Evolutionary conservation across 2,888 invertebrate genomes (phyloP), one percentile per base, ranked within the genome.

Genomic region (Punctoribates punctum): DNA sequence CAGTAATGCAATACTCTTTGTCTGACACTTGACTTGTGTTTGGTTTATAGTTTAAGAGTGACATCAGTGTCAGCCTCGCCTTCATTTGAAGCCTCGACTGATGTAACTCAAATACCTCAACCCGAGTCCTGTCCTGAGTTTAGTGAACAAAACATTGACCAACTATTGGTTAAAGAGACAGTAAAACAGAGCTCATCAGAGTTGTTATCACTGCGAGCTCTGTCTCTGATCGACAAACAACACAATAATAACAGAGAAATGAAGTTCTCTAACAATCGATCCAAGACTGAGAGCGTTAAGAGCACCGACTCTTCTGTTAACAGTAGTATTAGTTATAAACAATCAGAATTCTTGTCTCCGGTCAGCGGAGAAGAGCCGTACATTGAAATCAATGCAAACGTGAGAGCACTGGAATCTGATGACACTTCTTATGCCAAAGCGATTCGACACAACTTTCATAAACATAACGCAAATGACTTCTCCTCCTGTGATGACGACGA

Each of bases 341-440:
- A 70, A 70, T 70, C 70, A 46, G 70, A 70, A 5, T 70, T 70
- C 42, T 23, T 70, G 20, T 70, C 70, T n/a, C 42, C 70, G 3
- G 46, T 70, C 34, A 70, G 70, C 20, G 34, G 20, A 70, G 70
- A 70, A 1, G 70, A 70, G 20, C 38, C 38, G 13, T 70, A 42
- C 13, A 20, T 70, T 42, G 42, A 70, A 70, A 20, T 73, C 13
- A 23, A 48, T n/a, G 17, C 51, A 1, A 38, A 42, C 20, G n/a
- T n/a, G 11, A 48, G 46, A 23, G 60, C 13, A n/a, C 65, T 67
- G 23, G 80, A 80, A 57, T 80, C 79, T 20, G 80, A 80, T 38
- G 80, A 80, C 72, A 80, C 79, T 5, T 80, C 80, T 13, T 80
- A 80, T 70, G 79, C 80, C 11, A 78, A 78, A 70, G 80, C 80